These are phyloP conservation scores for Morpho helenor DNA, from an alignment of 2,888 invertebrate genomes.

Conservation along the genomic window DNA sequence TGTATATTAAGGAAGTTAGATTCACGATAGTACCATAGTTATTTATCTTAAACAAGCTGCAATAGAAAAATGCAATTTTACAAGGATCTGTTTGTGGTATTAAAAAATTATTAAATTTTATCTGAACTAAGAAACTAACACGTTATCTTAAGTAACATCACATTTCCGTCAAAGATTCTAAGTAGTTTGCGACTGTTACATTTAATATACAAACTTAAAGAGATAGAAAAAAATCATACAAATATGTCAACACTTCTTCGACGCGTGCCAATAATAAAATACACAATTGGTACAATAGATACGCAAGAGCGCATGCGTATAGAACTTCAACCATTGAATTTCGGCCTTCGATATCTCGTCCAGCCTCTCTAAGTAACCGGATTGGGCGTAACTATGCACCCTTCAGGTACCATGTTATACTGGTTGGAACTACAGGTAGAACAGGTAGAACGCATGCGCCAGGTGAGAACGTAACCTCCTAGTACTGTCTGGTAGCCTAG, in stretches of 20 bases:
- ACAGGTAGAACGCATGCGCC: slow-evolving; percentile 74
- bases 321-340: slow-evolving; percentile 30
- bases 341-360: slow-evolving; percentile 33
- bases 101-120: no score
- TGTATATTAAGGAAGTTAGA: no score
- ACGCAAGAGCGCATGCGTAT: slow-evolving; percentile 29
- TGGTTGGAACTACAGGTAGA: slow-evolving; percentile 51
- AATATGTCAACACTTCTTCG: slow-evolving; percentile 6
- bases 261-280: slow-evolving; percentile 28
- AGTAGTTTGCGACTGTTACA: no score
- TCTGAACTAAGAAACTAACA: no score
- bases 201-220: neutral
- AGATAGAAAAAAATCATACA: slow-evolving; percentile 1
- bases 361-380: slow-evolving; percentile 23
- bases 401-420: slow-evolving; percentile 37
- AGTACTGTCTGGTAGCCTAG: slow-evolving; percentile 51
- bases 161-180: no score
- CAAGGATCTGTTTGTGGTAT: no score
- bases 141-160: no score
- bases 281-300: slow-evolving; percentile 23
- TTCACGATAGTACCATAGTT: no score
- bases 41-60: no score
- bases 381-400: slow-evolving; percentile 27
- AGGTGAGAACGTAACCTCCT: slow-evolving; percentile 56
- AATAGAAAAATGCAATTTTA: no score